A percentile compares a stretch with the other conserved stretches of the same genome.
These are phyloP conservation scores for Otocyon megalotis DNA, from an alignment of 2,113 vertebrate genomes.

Conservation along the genomic window DNA sequence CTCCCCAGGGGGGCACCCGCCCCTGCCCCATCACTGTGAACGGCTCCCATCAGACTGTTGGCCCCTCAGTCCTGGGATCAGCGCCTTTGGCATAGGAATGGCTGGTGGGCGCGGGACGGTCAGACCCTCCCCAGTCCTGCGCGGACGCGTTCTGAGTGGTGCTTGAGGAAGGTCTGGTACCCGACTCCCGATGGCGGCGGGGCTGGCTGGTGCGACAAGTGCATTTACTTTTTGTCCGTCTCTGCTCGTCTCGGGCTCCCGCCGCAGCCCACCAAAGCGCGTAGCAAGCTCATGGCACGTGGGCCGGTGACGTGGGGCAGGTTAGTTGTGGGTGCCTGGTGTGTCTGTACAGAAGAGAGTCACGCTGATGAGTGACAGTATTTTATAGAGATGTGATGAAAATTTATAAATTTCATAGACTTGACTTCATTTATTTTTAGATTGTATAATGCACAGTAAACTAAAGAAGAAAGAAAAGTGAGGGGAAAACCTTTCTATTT, in stretches of 20 bases:
- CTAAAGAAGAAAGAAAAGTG: conserved; percentile 50
- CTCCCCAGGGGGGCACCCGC: neutral
- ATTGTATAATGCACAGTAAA: conserved; percentile 83
- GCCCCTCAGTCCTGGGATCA: neutral
- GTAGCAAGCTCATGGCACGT: neutral
- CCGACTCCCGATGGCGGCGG: neutral
- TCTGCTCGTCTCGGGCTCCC: neutral
- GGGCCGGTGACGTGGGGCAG: conserved; percentile 12
- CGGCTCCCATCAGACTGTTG: neutral
- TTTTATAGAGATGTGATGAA: conserved; percentile 82
- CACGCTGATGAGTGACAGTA: conserved; percentile 64
- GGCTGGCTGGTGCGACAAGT: conserved; percentile 56
- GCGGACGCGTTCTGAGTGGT: conserved; percentile 15
- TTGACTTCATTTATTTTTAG: conserved; percentile 84
- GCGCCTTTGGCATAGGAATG: neutral
- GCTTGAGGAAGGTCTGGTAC: conserved; percentile 49
- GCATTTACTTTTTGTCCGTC: conserved; percentile 66
- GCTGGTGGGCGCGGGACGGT: neutral
- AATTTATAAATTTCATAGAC: conserved; percentile 78
- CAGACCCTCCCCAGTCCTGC: neutral
- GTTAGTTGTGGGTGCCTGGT: conserved; percentile 53
- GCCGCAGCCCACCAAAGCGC: neutral
- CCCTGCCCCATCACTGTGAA: conserved; percentile 64
- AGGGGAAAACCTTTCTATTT: conserved; percentile 79
- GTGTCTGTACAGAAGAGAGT: conserved; percentile 82